Base-by-base conservation (phyloP, 2,888 invertebrate species). In the Caenorhabditis wallacei region DNA sequence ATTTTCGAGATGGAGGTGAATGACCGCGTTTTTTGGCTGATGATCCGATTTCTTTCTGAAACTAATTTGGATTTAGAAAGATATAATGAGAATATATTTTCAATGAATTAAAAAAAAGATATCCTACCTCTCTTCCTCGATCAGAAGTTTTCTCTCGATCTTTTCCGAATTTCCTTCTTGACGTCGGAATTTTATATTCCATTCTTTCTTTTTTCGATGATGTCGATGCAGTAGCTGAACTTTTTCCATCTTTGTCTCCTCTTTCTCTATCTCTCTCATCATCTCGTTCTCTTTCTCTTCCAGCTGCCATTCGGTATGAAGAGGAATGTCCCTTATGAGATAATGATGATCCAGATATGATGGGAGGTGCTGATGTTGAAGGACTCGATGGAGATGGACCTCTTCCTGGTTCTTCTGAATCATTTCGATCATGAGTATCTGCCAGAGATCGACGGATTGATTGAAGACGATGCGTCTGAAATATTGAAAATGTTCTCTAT, bases 371-470 rank as follows among this genome's bases (percentile, higher is more conserved):
- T 35, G 70, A 59, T 11, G 75, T 54, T 26, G 75, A 63, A n/a
- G 75, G 30, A 48, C 70, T 74, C n/a, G 30, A n/a, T 1, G 66
- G 48, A 1, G 68, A 59, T 16, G 64, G 64, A 16, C 48, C 61
- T 37, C 24, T 63, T 10, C n/a, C 51, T 0, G 30, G 40, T 40
- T 16, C 40, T 40, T 35, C 57, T 30, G 10, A 11, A 5, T 53
- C 57, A 22, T 5, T 26, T 24, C 70, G 26, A 22, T 78, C 78
- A 30, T 71, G 46, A 11, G 83, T 87, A 3, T 85, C 85, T 16
- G 85, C 85, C 18, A 87, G 79, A 30, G 84, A 71, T 22, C 89
- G 82, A 10, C 89, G 81, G 24, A 89, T 80, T 26, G 70, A 66
- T 76, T 85, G 85, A 1, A 87, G 64, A 4, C 84, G 78, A 37